Evolutionary conservation across 2,888 invertebrate species (phyloP).

Genomic region (Seladonia tumulorum): DNA sequence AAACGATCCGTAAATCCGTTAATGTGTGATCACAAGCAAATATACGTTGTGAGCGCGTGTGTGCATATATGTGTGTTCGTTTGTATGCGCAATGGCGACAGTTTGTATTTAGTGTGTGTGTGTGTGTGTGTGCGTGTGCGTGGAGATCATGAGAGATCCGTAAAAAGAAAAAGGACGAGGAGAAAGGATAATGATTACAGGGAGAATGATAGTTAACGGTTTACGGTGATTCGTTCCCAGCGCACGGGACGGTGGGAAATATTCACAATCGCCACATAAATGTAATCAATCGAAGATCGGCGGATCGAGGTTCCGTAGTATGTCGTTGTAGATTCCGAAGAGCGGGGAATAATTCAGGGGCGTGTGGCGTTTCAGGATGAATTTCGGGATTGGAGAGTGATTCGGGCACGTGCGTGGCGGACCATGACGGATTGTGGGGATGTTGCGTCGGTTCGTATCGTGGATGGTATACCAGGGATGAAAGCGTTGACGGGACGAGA

Average conservation of each 20-base stretch:
- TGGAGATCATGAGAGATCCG: background rate
- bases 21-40: slow-evolving; percentile 9
- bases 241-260: slow-evolving; percentile 47
- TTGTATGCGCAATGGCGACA: background rate
- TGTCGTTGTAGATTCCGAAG: slow-evolving; percentile 50
- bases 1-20: background rate
- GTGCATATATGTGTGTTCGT: background rate
- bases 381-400: slow-evolving; percentile 59
- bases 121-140: background rate
- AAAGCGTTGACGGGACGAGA: slow-evolving; percentile 72
- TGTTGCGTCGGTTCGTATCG: slow-evolving; percentile 57
- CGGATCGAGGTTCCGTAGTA: slow-evolving; percentile 36
- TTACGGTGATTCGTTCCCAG: slow-evolving; percentile 31
- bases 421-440: slow-evolving; percentile 32
- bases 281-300: slow-evolving; percentile 53
- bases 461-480: slow-evolving; percentile 60
- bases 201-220: background rate
- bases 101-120: background rate
- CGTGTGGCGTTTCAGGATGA: slow-evolving; percentile 62
- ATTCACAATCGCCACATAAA: slow-evolving; percentile 76
- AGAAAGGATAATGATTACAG: background rate
- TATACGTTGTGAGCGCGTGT: background rate
- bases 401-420: slow-evolving; percentile 55
- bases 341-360: slow-evolving; percentile 47
- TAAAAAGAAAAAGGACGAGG: too few species aligned